A percentile compares a stretch with the other conserved stretches of the same genome.
These are phyloP conservation scores for Burhinus bistriatus DNA, from an alignment of 2,113 vertebrate genomes.

Conservation along the genomic window DNA sequence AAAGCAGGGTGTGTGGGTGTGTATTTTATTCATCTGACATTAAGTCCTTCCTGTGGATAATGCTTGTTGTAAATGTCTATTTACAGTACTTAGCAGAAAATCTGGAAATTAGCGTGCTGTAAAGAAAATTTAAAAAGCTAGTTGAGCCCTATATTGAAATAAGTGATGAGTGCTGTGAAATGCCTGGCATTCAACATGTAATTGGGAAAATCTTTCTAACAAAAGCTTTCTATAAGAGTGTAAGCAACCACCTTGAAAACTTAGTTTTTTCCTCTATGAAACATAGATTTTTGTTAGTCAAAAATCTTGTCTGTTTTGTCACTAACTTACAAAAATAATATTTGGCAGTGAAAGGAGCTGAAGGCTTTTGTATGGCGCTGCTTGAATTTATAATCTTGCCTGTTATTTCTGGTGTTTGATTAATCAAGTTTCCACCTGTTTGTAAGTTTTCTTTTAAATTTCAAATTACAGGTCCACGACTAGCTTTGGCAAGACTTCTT, in stretches of 20 bases:
- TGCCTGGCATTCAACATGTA: not conserved
- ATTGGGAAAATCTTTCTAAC: not conserved
- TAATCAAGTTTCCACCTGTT: not conserved
- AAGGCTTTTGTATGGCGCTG: not conserved
- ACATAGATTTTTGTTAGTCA: not conserved
- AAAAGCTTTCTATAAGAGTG: not conserved
- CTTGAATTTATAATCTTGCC: not conserved
- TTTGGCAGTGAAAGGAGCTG: not conserved
- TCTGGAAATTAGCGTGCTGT: not conserved
- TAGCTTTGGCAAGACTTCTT: conserved; percentile 80
- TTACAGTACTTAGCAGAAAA: not conserved
- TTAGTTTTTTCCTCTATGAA: not conserved
- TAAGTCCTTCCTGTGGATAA: not conserved
- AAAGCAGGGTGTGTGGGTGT: not conserved
- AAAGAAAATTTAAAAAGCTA: not conserved
- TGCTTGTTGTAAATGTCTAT: not conserved
- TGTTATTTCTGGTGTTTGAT: not conserved
- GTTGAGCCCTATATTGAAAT: not conserved
- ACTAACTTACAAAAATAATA: not conserved
- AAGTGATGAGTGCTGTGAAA: not conserved
- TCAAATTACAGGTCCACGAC: conserved; percentile 69
- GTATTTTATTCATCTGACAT: not conserved
- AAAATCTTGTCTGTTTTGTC: not conserved
- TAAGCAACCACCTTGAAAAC: not conserved
- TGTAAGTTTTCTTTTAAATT: conserved; percentile 66